phyloP scores from a whole-genome alignment of 2,797 vertebrate genomes.

The Coendou prehensilis region DNA sequence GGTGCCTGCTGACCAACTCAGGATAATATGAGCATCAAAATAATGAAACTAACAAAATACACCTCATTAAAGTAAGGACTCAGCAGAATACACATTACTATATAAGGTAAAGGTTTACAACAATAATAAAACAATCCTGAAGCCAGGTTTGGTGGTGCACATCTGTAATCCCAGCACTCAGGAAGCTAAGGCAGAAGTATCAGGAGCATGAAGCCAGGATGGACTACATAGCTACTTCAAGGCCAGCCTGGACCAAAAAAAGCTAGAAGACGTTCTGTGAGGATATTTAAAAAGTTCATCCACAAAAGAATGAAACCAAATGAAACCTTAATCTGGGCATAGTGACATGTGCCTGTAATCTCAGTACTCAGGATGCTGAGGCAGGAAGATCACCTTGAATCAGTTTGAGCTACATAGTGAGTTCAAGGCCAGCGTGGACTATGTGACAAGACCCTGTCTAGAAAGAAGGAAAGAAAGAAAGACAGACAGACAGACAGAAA shows the following conservation, averaged over 20 bases:
- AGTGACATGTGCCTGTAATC: background rate
- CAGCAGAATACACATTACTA: background rate
- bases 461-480: no score
- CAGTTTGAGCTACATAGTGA: background rate
- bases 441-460: background rate
- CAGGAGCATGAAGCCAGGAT: background rate
- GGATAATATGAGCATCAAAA: background rate
- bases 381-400: background rate
- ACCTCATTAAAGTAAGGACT: background rate
- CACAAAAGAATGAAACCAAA: background rate
- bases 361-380: background rate
- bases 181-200: background rate
- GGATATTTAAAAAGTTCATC: background rate
- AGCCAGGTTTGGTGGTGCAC: background rate
- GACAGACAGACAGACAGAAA: no score
- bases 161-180: background rate
- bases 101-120: constrained; percentile 1
- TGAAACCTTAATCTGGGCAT: background rate
- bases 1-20: background rate
- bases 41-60: constrained; percentile 39
- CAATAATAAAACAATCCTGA: background rate
- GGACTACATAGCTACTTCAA: background rate
- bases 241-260: background rate
- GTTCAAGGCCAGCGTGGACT: background rate
- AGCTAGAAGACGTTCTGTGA: background rate